Evolutionary conservation across 2,113 vertebrate species (phyloP).

Genomic region (Microtus oregoni): DNA sequence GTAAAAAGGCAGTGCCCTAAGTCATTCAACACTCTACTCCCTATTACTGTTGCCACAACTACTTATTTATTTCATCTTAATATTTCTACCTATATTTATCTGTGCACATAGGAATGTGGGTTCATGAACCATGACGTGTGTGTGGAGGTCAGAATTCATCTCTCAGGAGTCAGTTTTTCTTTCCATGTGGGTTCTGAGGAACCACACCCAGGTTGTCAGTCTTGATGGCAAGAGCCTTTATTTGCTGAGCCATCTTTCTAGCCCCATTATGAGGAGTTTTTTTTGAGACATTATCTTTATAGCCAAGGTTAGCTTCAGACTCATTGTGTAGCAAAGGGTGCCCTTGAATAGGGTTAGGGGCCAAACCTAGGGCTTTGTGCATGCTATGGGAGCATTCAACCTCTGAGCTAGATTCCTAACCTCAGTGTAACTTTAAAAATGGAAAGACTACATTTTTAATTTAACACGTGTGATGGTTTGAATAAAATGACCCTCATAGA

Average conservation of each 20-base stretch:
- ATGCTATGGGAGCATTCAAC: neutral
- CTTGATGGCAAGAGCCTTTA: neutral
- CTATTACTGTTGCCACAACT: neutral
- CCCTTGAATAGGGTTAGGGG: neutral
- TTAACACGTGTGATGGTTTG: neutral
- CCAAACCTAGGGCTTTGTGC: neutral
- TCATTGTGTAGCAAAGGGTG: neutral
- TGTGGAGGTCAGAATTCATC: neutral
- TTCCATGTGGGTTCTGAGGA: neutral
- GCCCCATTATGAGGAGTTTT: neutral
- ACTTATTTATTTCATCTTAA: neutral
- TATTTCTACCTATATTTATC: neutral
- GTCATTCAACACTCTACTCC: neutral
- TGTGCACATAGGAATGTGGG: neutral
- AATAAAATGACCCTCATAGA: neutral
- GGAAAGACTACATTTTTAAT: neutral
- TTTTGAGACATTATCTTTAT: neutral
- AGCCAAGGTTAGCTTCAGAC: neutral
- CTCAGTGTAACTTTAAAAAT: neutral
- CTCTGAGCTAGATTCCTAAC: neutral
- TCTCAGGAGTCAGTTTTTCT: no score
- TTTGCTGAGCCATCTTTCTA: neutral
- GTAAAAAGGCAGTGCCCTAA: neutral
- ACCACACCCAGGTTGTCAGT: neutral
- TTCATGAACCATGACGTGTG: neutral